Base-by-base conservation (phyloP, 2,797 vertebrate species). In the Cichlasoma orientale region DNA sequence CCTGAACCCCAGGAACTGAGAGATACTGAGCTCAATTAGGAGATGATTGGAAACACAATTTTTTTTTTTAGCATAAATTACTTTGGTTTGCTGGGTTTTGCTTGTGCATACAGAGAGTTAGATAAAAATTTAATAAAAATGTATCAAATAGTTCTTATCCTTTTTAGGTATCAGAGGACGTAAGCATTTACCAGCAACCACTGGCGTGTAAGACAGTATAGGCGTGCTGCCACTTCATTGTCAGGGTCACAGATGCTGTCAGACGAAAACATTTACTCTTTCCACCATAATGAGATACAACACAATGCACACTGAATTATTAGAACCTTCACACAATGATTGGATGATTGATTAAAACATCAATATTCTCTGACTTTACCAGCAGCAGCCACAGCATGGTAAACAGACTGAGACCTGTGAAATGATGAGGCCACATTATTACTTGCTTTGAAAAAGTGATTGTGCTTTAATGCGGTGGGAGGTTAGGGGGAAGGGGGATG, bases 401-500 rank as follows among this genome's bases (percentile, higher is more conserved):
- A 84, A 86, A 85, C 80, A 79, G 78, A 33, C 55, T 12, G 72
- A 74, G 41, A 75, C 77, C 78, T 50, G 74, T 56, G 63, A 78
- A 79, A 83, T 73, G 74, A 86, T 58, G 83, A 84, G 75, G 75
- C 77, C 82, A 78, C 85, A 78, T 91, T 73, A 90, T 75, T 61
- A 50, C 76, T 78, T 74, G 78, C 85, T 90, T 88, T 83, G 77
- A 88, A 75, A 52, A 82, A 82, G 68, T 71, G 77, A 89, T 86
- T 87, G 79, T 74, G 68, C 81, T 83, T 89, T 87, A 88, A 90
- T 89, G 82, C 8, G 19, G 4, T 21, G 80, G 83, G 86, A 84
- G 80, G 82, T 80, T 59, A 63, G 47, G 68, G 85, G 75, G 68
- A 75, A 57, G 50, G 77, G 72, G 69, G 72, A 78, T 87, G 86